A percentile compares a stretch with the other conserved stretches of the same genome.
Evolutionary conservation across 2,888 invertebrate genomes (phyloP).

Genomic region (Baronia brevicornis): DNA sequence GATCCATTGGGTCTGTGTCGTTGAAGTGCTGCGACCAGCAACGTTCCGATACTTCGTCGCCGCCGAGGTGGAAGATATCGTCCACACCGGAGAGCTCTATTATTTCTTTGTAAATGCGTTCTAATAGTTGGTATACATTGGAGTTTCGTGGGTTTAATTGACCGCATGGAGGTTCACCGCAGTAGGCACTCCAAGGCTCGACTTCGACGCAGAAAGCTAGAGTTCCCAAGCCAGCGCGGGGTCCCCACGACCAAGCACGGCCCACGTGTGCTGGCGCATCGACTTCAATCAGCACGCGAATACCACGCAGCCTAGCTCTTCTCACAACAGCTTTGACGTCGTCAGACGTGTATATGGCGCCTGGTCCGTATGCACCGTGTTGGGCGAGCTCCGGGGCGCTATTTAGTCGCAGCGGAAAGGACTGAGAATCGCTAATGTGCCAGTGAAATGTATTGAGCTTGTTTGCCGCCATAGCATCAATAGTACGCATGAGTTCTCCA

Average conservation of each 20-base stretch:
- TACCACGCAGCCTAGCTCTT: constrained; percentile 86
- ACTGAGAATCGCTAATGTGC: constrained; percentile 94
- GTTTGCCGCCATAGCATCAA: constrained; percentile 91
- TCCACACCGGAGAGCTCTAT: constrained; percentile 83
- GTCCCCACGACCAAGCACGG: constrained; percentile 90
- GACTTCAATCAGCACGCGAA: constrained; percentile 91
- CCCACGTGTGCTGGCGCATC: constrained; percentile 94
- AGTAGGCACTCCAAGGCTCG: constrained; percentile 86
- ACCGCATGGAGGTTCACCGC: constrained; percentile 91
- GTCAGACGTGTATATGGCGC: constrained; percentile 82
- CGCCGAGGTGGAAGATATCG: constrained; percentile 89
- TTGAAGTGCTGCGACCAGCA: constrained; percentile 87
- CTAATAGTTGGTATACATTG: constrained; percentile 82
- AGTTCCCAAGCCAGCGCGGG: constrained; percentile 83
- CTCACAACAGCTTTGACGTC: constrained; percentile 84
- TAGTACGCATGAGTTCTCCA: constrained; percentile 80
- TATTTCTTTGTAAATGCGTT: constrained; percentile 84
- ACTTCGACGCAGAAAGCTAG: constrained; percentile 88
- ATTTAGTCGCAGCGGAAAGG: constrained; percentile 89
- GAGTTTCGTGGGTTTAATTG: constrained; percentile 89
- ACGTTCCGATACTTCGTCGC: constrained; percentile 87
- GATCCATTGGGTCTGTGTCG: constrained; percentile 83
- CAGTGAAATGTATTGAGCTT: constrained; percentile 96
- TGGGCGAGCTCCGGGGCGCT: constrained; percentile 85
- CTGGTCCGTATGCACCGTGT: constrained; percentile 90